Percentiles rank a stretch among this genome's conserved stretches.
phyloP scores from a whole-genome alignment of 2,888 invertebrate genomes.

The Ectobius pallidus region DNA sequence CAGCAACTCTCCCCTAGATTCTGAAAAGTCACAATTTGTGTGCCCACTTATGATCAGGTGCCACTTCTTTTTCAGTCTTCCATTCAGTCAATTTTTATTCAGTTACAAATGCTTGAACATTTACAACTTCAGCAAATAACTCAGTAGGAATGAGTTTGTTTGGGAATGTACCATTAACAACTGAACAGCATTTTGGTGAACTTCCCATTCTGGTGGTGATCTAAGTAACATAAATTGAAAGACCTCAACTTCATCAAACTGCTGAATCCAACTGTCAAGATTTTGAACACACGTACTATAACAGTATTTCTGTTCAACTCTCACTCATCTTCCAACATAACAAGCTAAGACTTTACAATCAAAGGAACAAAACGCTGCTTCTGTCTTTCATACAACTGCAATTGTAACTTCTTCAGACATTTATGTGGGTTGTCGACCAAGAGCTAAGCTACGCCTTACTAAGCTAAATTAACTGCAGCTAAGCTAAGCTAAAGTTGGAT shows the following conservation, averaged over 20 bases:
- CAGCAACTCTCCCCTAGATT: no score
- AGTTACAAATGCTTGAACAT: conserved; percentile 11
- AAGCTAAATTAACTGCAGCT: no score
- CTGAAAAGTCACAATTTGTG: neutral
- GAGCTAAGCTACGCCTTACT: no score
- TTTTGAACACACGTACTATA: neutral
- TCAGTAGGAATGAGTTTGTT: neutral
- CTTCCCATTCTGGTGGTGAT: neutral
- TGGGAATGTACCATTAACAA: conserved; percentile 1
- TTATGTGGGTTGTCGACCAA: no score
- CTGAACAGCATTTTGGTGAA: neutral
- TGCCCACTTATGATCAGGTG: neutral
- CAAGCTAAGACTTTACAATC: neutral
- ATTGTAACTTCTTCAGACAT: no score
- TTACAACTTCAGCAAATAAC: neutral
- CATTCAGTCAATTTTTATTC: neutral
- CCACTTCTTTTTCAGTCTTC: neutral
- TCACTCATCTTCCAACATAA: neutral
- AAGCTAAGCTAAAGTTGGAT: no score
- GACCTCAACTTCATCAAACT: neutral
- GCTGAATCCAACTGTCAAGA: neutral
- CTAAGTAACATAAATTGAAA: neutral
- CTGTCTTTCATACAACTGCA: no score
- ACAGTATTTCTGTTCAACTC: neutral
- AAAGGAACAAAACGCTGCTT: neutral